These are phyloP conservation scores for Ceratina calcarata DNA, from an alignment of 1,140 invertebrate species.

Conservation along the genomic window DNA sequence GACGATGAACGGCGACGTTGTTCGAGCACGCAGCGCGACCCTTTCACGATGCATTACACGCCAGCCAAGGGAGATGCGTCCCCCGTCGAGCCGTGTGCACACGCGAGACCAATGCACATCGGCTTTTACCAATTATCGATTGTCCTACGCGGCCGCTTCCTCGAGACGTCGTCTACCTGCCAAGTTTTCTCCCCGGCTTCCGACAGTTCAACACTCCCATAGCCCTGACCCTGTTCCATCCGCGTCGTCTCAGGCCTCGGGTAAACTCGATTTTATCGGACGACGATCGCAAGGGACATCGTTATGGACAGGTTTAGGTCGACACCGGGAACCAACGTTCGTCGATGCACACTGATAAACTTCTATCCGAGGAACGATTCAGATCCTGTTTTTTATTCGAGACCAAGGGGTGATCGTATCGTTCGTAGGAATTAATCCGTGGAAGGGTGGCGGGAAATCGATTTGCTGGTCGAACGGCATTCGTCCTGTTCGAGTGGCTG, in stretches of 20 bases:
- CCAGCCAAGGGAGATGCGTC: not conserved
- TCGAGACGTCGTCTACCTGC: constrained; percentile 17
- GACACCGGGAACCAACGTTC: not conserved
- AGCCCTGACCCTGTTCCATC: constrained; percentile 11
- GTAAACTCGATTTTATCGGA: constrained; percentile 4
- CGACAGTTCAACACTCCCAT: not conserved
- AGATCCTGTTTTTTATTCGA: not conserved
- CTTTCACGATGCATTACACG: constrained; percentile 32
- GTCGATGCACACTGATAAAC: constrained; percentile 19
- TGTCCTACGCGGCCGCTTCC: constrained; percentile 21
- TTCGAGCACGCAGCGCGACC: not conserved
- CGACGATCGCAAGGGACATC: not conserved
- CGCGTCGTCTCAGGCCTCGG: not conserved
- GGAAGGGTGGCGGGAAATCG: no score
- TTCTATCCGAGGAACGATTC: not conserved
- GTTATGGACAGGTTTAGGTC: not conserved
- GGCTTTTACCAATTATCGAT: constrained; percentile 57
- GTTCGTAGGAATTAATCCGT: not conserved
- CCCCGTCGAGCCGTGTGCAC: not conserved
- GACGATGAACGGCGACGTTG: constrained; percentile 13
- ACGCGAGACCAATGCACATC: not conserved
- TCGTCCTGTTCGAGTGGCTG: not conserved
- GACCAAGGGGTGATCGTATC: not conserved
- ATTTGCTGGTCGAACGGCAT: not conserved
- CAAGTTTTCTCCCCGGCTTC: not conserved